phyloP scores from a whole-genome alignment of 2,888 invertebrate species.

The Anticlea derivata region DNA sequence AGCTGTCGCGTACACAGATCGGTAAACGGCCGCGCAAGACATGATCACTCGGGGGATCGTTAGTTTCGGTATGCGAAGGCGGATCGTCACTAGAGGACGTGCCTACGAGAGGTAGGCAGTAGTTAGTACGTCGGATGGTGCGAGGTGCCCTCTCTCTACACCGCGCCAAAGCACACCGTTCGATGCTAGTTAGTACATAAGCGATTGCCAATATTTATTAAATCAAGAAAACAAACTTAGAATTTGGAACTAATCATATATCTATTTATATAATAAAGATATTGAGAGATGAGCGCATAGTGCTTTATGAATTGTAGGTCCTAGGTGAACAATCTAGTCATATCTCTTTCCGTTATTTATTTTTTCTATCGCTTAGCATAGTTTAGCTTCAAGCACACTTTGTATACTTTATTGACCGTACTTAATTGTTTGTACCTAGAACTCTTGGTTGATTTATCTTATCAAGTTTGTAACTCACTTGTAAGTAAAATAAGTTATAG shows the following conservation, averaged over 20 bases:
- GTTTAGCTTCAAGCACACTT: conserved; percentile 82
- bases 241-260: conserved; percentile 79
- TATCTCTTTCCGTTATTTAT: conserved; percentile 78
- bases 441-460: conserved; percentile 36
- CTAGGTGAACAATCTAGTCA: conserved; percentile 82
- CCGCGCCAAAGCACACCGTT: conserved; percentile 44
- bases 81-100: conserved; percentile 41
- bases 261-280: conserved; percentile 81
- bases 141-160: conserved; percentile 39
- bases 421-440: conserved; percentile 43
- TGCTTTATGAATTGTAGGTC: conserved; percentile 81
- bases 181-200: conserved; percentile 71
- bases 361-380: conserved; percentile 82
- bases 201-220: conserved; percentile 81
- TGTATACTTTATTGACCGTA: conserved; percentile 50
- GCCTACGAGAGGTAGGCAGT: conserved; percentile 43
- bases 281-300: conserved; percentile 82
- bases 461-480: conserved; percentile 39
- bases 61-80: conserved; percentile 49
- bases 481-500: conserved; percentile 32
- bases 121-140: conserved; percentile 53
- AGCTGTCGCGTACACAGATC: conserved; percentile 68
- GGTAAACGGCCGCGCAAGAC: conserved; percentile 54
- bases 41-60: conserved; percentile 50
- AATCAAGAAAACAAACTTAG: conserved; percentile 76